Evolutionary conservation across 2,797 vertebrate species (phyloP).

Genomic region (Anguilla marmorata): DNA sequence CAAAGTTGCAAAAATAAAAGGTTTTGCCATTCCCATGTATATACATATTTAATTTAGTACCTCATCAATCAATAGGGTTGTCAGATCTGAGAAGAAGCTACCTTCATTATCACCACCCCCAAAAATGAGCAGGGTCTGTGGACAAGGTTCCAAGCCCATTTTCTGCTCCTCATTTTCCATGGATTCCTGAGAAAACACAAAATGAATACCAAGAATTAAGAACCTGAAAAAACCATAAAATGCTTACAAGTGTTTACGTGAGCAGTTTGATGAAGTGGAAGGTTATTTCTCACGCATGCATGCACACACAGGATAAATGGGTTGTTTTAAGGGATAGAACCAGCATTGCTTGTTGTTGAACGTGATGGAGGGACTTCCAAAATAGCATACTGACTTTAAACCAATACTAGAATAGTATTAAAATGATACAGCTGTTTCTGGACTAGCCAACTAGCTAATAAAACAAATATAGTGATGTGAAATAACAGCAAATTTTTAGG

Average conservation of each 20-base stretch:
- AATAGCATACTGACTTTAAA: not conserved
- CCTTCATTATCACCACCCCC: slow-evolving; percentile 82
- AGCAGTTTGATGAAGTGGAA: not conserved
- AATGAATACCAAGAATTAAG: not conserved
- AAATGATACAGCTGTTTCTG: not conserved
- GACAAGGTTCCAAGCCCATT: not conserved
- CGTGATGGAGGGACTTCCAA: not conserved
- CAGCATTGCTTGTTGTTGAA: not conserved
- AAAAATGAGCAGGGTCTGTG: slow-evolving; percentile 69
- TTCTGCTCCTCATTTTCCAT: slow-evolving; percentile 43
- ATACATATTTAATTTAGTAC: slow-evolving; percentile 48
- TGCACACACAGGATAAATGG: not conserved
- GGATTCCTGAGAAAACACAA: slow-evolving; percentile 38
- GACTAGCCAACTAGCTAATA: not conserved
- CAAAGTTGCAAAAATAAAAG: not conserved
- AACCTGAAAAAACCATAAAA: not conserved
- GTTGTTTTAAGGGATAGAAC: not conserved
- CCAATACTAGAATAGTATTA: not conserved
- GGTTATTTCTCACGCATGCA: not conserved
- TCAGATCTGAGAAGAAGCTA: slow-evolving; percentile 74
- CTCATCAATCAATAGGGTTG: slow-evolving; percentile 63
- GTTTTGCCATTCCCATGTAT: not conserved
- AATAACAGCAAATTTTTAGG: not conserved
- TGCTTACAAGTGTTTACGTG: not conserved
- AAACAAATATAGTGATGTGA: not conserved